A percentile compares a stretch with the other conserved stretches of the same genome.
Evolutionary conservation across 2,888 invertebrate species (phyloP).

Genomic region (Nomada lathburiana): DNA sequence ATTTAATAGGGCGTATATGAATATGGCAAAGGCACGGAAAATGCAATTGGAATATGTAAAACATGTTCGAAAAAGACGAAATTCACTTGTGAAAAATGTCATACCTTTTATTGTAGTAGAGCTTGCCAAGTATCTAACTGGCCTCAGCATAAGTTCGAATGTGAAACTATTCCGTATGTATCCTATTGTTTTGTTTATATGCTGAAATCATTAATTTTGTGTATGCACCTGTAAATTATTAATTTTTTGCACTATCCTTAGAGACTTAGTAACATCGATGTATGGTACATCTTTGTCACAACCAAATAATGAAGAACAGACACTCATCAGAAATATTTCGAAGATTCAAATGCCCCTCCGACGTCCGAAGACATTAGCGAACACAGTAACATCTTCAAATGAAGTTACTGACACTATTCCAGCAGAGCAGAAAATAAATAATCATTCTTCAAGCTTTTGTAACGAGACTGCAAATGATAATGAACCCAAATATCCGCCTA

Average conservation of each 20-base stretch:
- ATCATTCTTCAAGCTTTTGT: background rate
- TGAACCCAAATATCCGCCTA: background rate
- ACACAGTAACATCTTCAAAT: background rate
- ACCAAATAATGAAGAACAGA: conserved; percentile 29
- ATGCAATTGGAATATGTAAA: conserved; percentile 71
- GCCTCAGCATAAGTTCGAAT: conserved; percentile 76
- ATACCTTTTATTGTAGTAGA: conserved; percentile 76
- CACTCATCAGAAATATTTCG: background rate
- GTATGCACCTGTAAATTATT: background rate
- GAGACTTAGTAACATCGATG: conserved; percentile 44
- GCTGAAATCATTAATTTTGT: background rate
- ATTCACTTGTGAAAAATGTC: conserved; percentile 68
- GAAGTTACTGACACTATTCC: background rate
- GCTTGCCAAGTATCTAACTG: conserved; percentile 78
- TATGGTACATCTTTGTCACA: conserved; percentile 9
- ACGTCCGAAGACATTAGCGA: conserved; percentile 33
- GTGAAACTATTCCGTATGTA: conserved; percentile 77
- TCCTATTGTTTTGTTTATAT: background rate
- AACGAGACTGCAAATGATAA: background rate
- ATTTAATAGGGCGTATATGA: conserved; percentile 74
- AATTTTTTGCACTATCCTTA: conserved; percentile 37
- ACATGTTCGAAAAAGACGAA: conserved; percentile 63
- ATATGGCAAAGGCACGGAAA: conserved; percentile 67
- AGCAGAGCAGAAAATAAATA: background rate
- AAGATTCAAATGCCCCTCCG: conserved; percentile 38